A percentile compares a stretch with the other conserved stretches of the same genome.
These are phyloP conservation scores for Pterostichus niger DNA, from an alignment of 2,888 invertebrate genomes.

Conservation along the genomic window DNA sequence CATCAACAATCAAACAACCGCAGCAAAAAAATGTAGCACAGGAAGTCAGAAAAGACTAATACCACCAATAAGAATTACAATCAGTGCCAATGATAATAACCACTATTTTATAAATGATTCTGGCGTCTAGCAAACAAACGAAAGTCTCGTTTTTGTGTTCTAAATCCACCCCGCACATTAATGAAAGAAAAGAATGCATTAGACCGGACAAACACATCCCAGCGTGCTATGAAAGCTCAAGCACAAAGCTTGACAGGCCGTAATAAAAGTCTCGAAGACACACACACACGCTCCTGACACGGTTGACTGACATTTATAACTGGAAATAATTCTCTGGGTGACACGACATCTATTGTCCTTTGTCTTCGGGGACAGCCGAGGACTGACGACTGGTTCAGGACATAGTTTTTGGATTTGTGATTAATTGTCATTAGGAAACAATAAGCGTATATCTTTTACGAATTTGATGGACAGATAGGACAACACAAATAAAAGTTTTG, in stretches of 20 bases:
- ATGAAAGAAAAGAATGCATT: conserved; percentile 67
- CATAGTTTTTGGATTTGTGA: conserved; percentile 33
- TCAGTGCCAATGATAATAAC: conserved; percentile 50
- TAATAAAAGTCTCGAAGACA: conserved; percentile 64
- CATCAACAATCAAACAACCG: conserved; percentile 6
- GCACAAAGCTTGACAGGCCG: conserved; percentile 50
- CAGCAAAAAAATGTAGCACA: neutral
- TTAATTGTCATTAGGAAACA: conserved; percentile 16
- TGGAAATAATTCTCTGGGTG: conserved; percentile 73
- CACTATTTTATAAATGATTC: conserved; percentile 63
- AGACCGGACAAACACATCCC: conserved; percentile 46
- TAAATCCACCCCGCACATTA: conserved; percentile 58
- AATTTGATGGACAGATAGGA: neutral
- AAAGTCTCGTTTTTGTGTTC: conserved; percentile 57
- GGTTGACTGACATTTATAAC: conserved; percentile 75
- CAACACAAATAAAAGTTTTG: no score
- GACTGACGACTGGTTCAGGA: conserved; percentile 24
- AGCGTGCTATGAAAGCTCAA: conserved; percentile 20
- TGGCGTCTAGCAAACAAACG: conserved; percentile 36
- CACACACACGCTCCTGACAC: conserved; percentile 39
- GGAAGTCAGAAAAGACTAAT: neutral
- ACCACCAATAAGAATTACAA: conserved; percentile 49
- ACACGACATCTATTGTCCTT: conserved; percentile 73
- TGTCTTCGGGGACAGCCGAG: conserved; percentile 69
- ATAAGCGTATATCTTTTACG: neutral